Conservation (phyloP, 1,140 invertebrate genomes). For the Plutomurus gul region DNA sequence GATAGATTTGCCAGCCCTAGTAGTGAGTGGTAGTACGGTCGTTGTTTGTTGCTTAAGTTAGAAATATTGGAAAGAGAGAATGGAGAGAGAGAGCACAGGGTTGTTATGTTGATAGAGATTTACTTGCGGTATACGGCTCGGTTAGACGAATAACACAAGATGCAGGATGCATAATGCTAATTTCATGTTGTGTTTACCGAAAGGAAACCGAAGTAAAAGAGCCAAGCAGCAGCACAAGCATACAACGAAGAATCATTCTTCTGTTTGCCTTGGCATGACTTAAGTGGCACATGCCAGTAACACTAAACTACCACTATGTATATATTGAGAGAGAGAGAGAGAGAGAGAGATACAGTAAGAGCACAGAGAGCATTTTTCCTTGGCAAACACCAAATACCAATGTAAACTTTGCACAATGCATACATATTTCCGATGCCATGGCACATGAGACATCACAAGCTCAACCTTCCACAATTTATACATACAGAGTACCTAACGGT, state of each 20-base stretch:
- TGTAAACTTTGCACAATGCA: neutral
- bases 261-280: neutral
- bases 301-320: too few relatives aligned
- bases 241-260: neutral
- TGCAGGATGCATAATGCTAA: constrained; percentile 12
- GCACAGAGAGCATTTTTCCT: neutral
- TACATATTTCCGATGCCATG: neutral
- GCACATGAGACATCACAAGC: neutral
- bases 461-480: neutral
- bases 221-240: neutral
- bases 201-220: neutral
- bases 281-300: too few relatives aligned
- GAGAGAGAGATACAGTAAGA: too few relatives aligned
- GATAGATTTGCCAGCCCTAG: too few relatives aligned
- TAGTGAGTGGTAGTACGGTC: too few relatives aligned
- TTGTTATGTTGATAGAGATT: constrained; percentile 8
- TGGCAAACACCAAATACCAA: neutral
- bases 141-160: neutral
- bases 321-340: neutral
- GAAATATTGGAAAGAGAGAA: neutral
- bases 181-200: constrained; percentile 7
- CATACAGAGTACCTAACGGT: too few relatives aligned
- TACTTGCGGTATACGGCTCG: neutral
- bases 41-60: too few relatives aligned
- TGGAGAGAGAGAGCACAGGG: too few relatives aligned